These are phyloP conservation scores for Blastobasis lacticolella DNA, from an alignment of 2,888 invertebrate species.

Conservation along the genomic window DNA sequence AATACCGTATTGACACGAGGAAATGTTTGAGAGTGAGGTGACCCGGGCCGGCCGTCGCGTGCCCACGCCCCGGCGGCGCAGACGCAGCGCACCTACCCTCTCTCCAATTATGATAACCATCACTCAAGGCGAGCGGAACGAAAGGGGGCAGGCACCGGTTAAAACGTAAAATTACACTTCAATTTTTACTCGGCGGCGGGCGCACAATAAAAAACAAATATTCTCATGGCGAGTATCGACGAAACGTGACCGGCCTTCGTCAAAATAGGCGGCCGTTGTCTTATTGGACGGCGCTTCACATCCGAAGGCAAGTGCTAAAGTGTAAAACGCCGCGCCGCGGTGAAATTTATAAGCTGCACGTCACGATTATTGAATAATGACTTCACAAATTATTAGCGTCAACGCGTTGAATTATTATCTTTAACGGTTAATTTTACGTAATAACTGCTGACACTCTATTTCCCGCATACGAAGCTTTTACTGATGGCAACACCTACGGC, in stretches of 20 bases:
- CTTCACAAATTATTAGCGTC: conserved; percentile 55
- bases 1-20: no score
- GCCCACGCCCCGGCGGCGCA: conserved; percentile 37
- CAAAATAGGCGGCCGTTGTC: conserved; percentile 70
- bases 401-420: conserved; percentile 40
- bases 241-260: conserved; percentile 73
- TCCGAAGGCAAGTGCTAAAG: conserved; percentile 66
- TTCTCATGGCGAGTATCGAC: conserved; percentile 72
- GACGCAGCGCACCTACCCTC: conserved; percentile 60
- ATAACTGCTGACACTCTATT: conserved; percentile 22
- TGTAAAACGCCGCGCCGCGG: conserved; percentile 56
- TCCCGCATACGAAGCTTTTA: background rate
- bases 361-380: conserved; percentile 71
- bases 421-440: conserved; percentile 25
- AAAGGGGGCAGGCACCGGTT: conserved; percentile 71
- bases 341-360: conserved; percentile 65
- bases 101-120: conserved; percentile 73
- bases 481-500: background rate
- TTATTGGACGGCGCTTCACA: conserved; percentile 65
- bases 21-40: no score
- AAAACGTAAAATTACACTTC: conserved; percentile 73
- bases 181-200: conserved; percentile 67
- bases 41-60: conserved; percentile 28
- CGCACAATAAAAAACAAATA: conserved; percentile 73
- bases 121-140: conserved; percentile 73